A percentile compares a stretch with the other conserved stretches of the same genome.
These are phyloP conservation scores for Oxycera nigricornis DNA, from an alignment of 2,888 invertebrate species.

Conservation along the genomic window DNA sequence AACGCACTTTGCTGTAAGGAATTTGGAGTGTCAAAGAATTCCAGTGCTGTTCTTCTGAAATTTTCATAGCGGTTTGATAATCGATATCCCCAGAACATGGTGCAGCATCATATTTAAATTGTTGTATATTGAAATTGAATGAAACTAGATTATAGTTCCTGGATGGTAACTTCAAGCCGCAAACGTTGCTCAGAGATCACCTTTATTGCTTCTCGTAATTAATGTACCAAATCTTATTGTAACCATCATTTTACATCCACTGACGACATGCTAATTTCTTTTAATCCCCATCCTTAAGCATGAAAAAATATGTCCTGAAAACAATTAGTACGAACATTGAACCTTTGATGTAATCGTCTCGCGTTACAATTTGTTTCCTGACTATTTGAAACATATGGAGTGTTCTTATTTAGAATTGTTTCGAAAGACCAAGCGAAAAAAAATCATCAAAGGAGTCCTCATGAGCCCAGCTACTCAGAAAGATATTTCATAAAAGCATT, in stretches of 20 bases:
- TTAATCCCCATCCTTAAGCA: background rate
- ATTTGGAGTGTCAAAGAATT: too few species aligned
- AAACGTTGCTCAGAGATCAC: too few species aligned
- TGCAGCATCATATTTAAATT: too few species aligned
- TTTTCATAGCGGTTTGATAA: too few species aligned
- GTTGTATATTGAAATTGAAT: too few species aligned
- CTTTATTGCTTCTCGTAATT: too few species aligned
- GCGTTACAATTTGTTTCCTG: background rate
- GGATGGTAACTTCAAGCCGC: too few species aligned
- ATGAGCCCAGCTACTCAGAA: background rate
- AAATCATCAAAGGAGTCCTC: background rate
- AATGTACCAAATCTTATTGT: too few species aligned
- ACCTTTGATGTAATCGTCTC: slow-evolving; percentile 8
- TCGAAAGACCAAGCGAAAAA: background rate
- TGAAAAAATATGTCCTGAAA: background rate
- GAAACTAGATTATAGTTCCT: too few species aligned
- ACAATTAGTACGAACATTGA: background rate
- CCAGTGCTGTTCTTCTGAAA: too few species aligned
- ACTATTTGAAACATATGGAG: background rate
- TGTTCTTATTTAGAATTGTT: background rate
- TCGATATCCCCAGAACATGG: too few species aligned
- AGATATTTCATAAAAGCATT: background rate
- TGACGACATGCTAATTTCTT: background rate
- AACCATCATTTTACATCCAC: background rate
- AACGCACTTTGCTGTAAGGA: too few species aligned